A percentile compares a stretch with the other conserved stretches of the same genome.
Conservation (phyloP, 2,797 vertebrate genomes). For the Morelia viridis region DNA sequence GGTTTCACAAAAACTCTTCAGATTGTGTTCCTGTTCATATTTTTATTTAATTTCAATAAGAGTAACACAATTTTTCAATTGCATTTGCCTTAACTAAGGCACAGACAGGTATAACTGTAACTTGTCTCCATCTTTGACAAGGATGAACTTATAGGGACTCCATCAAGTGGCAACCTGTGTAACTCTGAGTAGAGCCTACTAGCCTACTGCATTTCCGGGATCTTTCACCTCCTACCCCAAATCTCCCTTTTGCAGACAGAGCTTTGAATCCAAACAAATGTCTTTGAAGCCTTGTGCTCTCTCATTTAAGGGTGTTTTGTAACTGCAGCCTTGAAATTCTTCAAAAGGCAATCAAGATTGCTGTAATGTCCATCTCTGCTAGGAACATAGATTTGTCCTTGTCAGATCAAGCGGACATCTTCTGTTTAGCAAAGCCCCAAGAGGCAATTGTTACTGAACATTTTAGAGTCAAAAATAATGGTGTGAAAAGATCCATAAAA, state of each 20-base stretch:
- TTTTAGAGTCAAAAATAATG: too few relatives aligned
- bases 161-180: background rate
- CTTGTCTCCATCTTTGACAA: background rate
- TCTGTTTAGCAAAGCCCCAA: too few relatives aligned
- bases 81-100: background rate
- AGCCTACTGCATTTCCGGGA: background rate
- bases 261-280: background rate
- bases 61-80: background rate
- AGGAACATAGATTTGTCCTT: too few relatives aligned
- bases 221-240: background rate
- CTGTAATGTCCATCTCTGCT: too few relatives aligned
- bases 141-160: background rate
- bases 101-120: background rate
- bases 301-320: too few relatives aligned
- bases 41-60: background rate
- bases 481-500: background rate
- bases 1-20: background rate
- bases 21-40: background rate
- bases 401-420: too few relatives aligned
- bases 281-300: background rate
- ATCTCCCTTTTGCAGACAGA: background rate
- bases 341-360: too few relatives aligned
- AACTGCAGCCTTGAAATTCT: too few relatives aligned
- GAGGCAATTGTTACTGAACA: too few relatives aligned
- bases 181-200: background rate